Evolutionary conservation across 2,113 vertebrate genomes (phyloP).

Genomic region (Sisor rabdophorus): DNA sequence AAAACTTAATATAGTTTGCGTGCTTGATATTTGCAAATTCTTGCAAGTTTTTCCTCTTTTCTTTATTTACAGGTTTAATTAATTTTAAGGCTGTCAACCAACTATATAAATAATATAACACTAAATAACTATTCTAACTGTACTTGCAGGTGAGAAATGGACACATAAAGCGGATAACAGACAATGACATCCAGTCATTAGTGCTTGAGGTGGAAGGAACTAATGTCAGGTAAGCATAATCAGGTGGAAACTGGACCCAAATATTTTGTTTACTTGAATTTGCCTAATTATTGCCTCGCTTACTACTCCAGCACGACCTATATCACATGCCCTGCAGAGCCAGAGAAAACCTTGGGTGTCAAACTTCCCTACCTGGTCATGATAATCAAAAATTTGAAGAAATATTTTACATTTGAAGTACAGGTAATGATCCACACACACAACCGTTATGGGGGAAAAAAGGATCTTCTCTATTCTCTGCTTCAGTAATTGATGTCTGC

Average conservation of each 20-base stretch:
- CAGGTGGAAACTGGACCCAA: no score
- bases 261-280: not conserved
- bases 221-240: conserved; percentile 82
- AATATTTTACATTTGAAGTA: conserved; percentile 97
- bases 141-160: conserved; percentile 84
- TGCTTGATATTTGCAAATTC: no score
- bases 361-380: conserved; percentile 93
- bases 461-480: no score
- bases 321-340: conserved; percentile 96
- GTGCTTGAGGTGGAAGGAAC: conserved; percentile 91
- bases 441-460: no score
- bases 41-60: no score
- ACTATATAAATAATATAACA: no score
- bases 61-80: no score
- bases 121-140: no score
- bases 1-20: no score
- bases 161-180: conserved; percentile 90
- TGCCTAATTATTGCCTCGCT: not conserved
- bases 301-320: conserved; percentile 83
- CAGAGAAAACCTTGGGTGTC: conserved; percentile 94
- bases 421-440: conserved; percentile 72
- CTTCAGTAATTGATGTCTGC: no score
- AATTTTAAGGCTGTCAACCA: no score
- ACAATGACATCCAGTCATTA: conserved; percentile 92
- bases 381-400: conserved; percentile 97